These are phyloP conservation scores for Saimiri boliviensis DNA, from an alignment of 2,113 vertebrate genomes.

Conservation along the genomic window DNA sequence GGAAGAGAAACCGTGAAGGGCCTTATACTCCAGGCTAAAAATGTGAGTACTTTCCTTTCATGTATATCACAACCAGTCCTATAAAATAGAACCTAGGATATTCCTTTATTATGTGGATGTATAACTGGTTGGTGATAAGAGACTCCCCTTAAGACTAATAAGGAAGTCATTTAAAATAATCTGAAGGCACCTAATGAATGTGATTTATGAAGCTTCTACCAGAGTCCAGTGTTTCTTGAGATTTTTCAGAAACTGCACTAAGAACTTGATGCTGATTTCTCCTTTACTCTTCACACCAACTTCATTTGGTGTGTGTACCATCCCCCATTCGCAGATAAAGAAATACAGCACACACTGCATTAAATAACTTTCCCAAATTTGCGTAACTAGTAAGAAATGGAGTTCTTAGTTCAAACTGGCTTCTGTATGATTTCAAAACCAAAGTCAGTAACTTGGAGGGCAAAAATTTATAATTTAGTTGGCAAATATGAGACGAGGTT, in stretches of 20 bases:
- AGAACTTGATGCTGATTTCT: background rate
- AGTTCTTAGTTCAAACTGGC: background rate
- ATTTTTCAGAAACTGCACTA: background rate
- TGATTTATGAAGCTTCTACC: background rate
- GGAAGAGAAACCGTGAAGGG: background rate
- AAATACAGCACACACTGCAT: fast-evolving
- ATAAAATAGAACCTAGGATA: background rate
- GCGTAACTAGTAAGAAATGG: background rate
- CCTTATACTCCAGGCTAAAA: background rate
- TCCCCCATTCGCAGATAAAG: background rate
- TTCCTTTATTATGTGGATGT: background rate
- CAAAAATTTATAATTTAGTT: background rate
- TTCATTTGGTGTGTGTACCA: background rate
- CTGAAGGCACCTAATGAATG: background rate
- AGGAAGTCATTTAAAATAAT: background rate
- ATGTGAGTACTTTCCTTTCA: background rate
- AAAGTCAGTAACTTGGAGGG: background rate
- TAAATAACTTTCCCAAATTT: background rate
- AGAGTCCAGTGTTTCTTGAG: background rate
- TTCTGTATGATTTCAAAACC: background rate
- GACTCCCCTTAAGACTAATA: too few relatives aligned
- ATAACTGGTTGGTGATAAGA: background rate
- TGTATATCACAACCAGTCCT: background rate
- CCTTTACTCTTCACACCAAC: background rate
- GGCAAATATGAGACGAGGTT: background rate